Evolutionary conservation across 23 tunicate species (phyloP).

Genomic region (Diplosoma virens): DNA sequence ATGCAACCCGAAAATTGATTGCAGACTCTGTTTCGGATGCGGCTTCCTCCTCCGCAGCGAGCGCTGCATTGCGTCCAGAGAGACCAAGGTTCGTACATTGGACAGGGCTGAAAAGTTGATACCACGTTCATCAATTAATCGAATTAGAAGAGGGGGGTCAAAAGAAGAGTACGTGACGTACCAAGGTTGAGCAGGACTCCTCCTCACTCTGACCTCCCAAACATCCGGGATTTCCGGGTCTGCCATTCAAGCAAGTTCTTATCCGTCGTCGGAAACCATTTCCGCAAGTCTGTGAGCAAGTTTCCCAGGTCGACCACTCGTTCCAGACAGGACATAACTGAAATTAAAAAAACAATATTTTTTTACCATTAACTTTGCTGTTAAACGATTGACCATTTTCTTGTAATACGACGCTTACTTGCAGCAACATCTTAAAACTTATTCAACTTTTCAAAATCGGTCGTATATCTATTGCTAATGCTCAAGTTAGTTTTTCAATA

Average conservation of each 20-base stretch:
- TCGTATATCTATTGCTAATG: no score
- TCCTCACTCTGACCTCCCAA: constrained; percentile 37
- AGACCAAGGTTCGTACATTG: constrained; percentile 45
- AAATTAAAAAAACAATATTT: background rate
- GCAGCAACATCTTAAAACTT: no score
- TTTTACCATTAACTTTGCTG: background rate
- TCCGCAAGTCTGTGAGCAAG: constrained; percentile 73
- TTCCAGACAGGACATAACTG: constrained; percentile 54
- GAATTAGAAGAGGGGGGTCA: background rate
- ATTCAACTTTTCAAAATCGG: no score
- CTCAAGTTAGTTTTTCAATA: no score
- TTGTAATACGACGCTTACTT: no score
- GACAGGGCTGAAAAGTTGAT: constrained; percentile 46
- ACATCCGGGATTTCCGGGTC: constrained; percentile 57
- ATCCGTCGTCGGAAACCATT: constrained; percentile 39
- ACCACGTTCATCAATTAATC: background rate
- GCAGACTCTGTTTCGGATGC: constrained; percentile 37
- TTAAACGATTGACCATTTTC: background rate
- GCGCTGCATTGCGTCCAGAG: constrained; percentile 46
- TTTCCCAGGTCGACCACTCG: constrained; percentile 49
- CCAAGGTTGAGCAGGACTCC: constrained; percentile 35
- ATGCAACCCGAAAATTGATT: constrained; percentile 26
- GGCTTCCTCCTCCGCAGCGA: constrained; percentile 39
- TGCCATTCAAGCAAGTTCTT: constrained; percentile 67
- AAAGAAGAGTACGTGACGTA: background rate